Conservation (phyloP, 2,797 vertebrate genomes). For the Eulemur mongoz region DNA sequence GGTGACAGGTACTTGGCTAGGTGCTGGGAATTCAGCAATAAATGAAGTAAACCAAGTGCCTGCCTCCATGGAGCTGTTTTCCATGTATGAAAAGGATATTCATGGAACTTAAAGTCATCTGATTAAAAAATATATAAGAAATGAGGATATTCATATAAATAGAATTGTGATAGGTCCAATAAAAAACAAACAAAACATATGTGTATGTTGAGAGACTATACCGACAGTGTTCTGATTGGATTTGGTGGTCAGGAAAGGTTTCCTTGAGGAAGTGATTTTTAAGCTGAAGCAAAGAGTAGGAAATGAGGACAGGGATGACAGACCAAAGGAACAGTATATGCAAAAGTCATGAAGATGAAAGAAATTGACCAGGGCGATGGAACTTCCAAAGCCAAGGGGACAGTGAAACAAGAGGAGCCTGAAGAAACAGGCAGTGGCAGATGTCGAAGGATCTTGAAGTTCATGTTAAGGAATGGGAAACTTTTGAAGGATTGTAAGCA, state of each 20-base stretch:
- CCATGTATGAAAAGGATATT: background rate
- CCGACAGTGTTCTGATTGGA: background rate
- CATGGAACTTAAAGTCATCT: too few species aligned
- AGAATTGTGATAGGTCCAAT: background rate
- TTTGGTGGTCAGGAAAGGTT: background rate
- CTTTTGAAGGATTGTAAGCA: background rate
- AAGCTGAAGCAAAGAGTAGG: conserved; percentile 27
- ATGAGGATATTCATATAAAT: background rate
- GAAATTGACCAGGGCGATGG: background rate
- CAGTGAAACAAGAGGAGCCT: background rate
- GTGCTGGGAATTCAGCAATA: background rate
- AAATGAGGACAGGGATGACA: background rate
- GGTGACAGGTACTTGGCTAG: background rate
- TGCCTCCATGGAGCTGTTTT: background rate
- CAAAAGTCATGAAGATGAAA: background rate
- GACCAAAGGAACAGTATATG: background rate
- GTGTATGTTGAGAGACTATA: background rate
- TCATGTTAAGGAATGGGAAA: background rate
- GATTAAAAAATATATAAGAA: too few species aligned
- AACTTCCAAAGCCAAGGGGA: background rate
- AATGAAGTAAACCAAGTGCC: background rate
- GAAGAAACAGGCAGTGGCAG: background rate
- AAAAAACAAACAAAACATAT: background rate
- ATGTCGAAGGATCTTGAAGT: background rate
- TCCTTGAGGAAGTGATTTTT: conserved; percentile 31